Evolutionary conservation across 2,113 vertebrate genomes (phyloP).

Genomic region (Limnothrissa miodon): DNA sequence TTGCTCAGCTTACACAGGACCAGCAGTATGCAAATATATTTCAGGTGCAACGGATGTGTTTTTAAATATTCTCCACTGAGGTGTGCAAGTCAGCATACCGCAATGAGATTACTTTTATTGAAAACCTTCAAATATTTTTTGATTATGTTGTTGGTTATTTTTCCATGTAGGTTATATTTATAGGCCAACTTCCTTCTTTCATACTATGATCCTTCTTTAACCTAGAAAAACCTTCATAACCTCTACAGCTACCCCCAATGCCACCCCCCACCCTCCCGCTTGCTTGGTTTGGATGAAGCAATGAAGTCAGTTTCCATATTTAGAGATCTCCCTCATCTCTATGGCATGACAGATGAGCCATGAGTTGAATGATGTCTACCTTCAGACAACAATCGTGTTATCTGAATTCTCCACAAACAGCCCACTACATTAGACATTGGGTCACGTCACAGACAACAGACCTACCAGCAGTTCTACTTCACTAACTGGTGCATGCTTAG

Average conservation of each 20-base stretch:
- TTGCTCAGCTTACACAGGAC: neutral
- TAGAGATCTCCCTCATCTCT: slow-evolving; percentile 4
- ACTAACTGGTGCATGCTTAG: neutral
- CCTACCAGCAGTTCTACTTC: neutral
- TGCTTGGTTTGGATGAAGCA: neutral
- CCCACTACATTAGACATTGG: neutral
- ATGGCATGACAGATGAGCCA: neutral
- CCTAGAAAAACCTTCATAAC: neutral
- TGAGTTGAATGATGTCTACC: neutral
- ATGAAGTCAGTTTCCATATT: neutral
- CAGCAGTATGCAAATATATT: neutral
- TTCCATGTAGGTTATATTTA: no score
- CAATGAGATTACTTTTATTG: no score
- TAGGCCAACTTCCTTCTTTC: neutral
- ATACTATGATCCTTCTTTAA: neutral
- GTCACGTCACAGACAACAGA: neutral
- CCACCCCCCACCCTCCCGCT: neutral
- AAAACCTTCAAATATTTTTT: no score
- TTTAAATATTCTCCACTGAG: no score
- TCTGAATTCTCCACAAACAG: neutral
- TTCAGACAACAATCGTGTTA: neutral
- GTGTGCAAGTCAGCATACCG: no score
- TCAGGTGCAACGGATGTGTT: no score
- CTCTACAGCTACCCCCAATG: neutral
- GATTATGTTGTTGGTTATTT: no score